phyloP scores from a whole-genome alignment of 2,888 invertebrate species.

The Idaea biselata region DNA sequence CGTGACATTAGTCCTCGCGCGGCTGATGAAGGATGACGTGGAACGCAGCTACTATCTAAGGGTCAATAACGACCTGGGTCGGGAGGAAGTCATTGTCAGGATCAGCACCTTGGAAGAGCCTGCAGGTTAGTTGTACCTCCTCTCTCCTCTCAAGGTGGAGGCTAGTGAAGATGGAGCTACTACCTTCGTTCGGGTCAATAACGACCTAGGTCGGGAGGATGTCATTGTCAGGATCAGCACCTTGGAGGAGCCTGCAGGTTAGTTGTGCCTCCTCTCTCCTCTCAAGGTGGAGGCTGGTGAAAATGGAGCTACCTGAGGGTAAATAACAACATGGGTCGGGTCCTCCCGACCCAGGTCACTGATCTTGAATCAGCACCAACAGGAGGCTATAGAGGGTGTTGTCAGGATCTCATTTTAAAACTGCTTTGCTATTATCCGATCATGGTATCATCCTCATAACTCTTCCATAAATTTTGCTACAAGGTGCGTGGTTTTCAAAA shows the following conservation, averaged over 20 bases:
- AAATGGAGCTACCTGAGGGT: slow-evolving; percentile 72
- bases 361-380: too few species aligned
- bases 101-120: slow-evolving; percentile 86
- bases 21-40: slow-evolving; percentile 87
- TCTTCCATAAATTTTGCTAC: too few species aligned
- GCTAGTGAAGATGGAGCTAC: slow-evolving; percentile 15
- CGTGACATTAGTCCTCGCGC: slow-evolving; percentile 83
- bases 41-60: slow-evolving; percentile 85
- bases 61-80: slow-evolving; percentile 85
- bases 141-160: background rate
- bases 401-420: too few species aligned
- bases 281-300: background rate
- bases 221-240: slow-evolving; percentile 86
- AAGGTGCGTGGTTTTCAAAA: too few species aligned
- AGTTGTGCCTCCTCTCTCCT: slow-evolving; percentile 13
- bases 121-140: slow-evolving; percentile 57
- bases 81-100: slow-evolving; percentile 82
- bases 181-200: slow-evolving; percentile 84
- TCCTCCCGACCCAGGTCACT: too few species aligned
- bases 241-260: slow-evolving; percentile 81
- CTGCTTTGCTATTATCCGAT: too few species aligned
- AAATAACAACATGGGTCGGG: slow-evolving; percentile 84
- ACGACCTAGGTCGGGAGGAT: slow-evolving; percentile 83
- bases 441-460: too few species aligned
- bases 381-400: too few species aligned